These are phyloP conservation scores for Zaprionus inermis DNA, from an alignment of 1,140 invertebrate genomes.

Conservation along the genomic window DNA sequence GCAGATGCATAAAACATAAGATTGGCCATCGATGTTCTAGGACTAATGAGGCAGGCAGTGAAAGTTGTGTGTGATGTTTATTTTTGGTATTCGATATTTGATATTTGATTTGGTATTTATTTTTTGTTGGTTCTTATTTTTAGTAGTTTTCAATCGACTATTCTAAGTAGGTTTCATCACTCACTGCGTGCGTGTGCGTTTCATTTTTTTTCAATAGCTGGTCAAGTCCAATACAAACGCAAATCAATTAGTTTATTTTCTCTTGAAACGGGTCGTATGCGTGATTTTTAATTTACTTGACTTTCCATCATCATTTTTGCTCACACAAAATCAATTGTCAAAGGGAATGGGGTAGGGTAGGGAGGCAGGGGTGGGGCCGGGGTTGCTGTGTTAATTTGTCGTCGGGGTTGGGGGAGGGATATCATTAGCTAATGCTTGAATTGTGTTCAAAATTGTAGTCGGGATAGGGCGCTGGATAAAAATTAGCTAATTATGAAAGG, in stretches of 20 bases:
- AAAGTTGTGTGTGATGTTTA: constrained; percentile 60
- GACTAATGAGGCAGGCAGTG: constrained; percentile 63
- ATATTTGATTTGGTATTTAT: constrained; percentile 36
- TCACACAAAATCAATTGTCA: constrained; percentile 38
- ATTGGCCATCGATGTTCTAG: constrained; percentile 34
- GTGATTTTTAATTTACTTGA: constrained; percentile 51
- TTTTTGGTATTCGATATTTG: constrained; percentile 27
- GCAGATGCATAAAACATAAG: constrained; percentile 39
- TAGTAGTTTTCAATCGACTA: constrained; percentile 38
- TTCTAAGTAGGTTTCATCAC: constrained; percentile 41
- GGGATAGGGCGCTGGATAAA: background rate
- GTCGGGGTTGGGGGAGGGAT: background rate
- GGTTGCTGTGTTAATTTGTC: constrained; percentile 16
- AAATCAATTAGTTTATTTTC: constrained; percentile 68
- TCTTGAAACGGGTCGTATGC: constrained; percentile 59
- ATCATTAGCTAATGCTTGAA: constrained; percentile 25
- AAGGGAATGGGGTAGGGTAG: background rate
- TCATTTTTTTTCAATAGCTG: constrained; percentile 41
- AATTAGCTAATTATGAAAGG: constrained; percentile 6
- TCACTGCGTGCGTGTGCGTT: constrained; percentile 81
- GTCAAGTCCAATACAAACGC: constrained; percentile 82
- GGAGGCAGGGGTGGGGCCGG: background rate
- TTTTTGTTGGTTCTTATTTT: constrained; percentile 38
- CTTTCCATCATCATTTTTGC: constrained; percentile 28
- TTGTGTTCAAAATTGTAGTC: background rate